These are phyloP conservation scores for Macaria liturata DNA, from an alignment of 2,888 invertebrate species.

Conservation along the genomic window DNA sequence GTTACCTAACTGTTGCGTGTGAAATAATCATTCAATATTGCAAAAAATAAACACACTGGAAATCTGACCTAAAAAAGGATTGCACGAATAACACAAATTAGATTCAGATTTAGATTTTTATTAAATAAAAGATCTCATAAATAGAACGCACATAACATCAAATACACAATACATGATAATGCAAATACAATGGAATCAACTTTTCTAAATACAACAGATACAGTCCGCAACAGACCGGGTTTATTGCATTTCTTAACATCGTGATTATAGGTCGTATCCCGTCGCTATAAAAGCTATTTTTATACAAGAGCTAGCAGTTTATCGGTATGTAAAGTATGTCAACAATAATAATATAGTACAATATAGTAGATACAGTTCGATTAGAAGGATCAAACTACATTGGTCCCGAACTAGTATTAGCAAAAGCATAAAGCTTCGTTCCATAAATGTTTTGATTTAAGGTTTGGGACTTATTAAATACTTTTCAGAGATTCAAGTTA, in stretches of 20 bases:
- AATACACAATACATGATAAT: conserved; percentile 66
- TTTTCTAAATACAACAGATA: conserved; percentile 52
- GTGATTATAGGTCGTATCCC: conserved; percentile 18
- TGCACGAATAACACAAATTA: too few species aligned
- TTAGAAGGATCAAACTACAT: conserved; percentile 18
- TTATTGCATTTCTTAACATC: conserved; percentile 23
- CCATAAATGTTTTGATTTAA: conserved; percentile 6
- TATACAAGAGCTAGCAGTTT: conserved; percentile 8
- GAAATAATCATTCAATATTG: too few species aligned
- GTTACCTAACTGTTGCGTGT: too few species aligned
- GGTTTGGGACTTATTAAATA: conserved; percentile 24
- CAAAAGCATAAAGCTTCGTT: conserved; percentile 20
- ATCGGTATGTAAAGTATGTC: conserved; percentile 8
- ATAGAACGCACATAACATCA: conserved; percentile 63
- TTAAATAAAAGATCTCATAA: conserved; percentile 58
- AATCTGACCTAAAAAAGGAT: too few species aligned
- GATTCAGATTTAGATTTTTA: conserved; percentile 44
- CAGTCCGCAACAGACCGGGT: conserved; percentile 41
- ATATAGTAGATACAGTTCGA: conserved; percentile 16
- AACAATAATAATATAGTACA: conserved; percentile 18
- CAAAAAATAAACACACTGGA: too few species aligned
- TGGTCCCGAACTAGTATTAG: conserved; percentile 24
- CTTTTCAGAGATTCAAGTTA: conserved; percentile 8
- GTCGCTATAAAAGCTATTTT: conserved; percentile 17
- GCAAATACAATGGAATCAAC: conserved; percentile 64